phyloP scores from a whole-genome alignment of 1,140 invertebrate species.

The Drosophila ohnishii region DNA sequence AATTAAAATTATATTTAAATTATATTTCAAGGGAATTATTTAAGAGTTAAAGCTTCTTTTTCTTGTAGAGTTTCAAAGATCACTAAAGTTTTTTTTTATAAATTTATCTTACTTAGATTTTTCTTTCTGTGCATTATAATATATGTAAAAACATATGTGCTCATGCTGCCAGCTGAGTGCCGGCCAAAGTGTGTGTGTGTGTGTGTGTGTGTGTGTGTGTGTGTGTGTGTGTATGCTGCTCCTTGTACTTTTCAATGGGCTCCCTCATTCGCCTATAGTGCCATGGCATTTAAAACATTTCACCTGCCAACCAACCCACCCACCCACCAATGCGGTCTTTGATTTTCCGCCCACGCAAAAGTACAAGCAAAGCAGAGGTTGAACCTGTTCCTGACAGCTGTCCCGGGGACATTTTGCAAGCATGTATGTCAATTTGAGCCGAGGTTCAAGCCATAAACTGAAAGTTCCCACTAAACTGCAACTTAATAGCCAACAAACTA shows the following conservation, averaged over 20 bases:
- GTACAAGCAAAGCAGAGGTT: not conserved
- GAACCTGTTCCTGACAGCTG: constrained; percentile 21
- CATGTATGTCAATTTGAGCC: constrained; percentile 9
- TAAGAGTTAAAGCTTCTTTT: no score
- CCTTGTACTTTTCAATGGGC: constrained; percentile 38
- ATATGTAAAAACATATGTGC: constrained; percentile 13
- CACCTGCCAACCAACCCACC: constrained; percentile 9
- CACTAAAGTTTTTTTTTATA: no score
- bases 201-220: not conserved
- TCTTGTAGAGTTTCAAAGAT: no score
- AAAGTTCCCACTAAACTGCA: constrained; percentile 6
- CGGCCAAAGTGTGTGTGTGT: not conserved
- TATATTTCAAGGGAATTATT: not conserved
- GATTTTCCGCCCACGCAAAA: constrained; percentile 34
- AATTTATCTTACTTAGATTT: no score
- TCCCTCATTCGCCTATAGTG: constrained; percentile 10
- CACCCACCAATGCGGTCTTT: constrained; percentile 29
- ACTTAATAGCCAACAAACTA: not conserved
- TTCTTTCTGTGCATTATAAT: not conserved
- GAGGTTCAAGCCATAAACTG: not conserved
- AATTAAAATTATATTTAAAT: not conserved
- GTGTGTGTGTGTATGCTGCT: not conserved
- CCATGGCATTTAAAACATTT: constrained; percentile 41
- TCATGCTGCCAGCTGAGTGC: constrained; percentile 3
- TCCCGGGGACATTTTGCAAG: constrained; percentile 16